These are phyloP conservation scores for Aphidius colemani DNA, from an alignment of 2,888 invertebrate species.

Conservation along the genomic window DNA sequence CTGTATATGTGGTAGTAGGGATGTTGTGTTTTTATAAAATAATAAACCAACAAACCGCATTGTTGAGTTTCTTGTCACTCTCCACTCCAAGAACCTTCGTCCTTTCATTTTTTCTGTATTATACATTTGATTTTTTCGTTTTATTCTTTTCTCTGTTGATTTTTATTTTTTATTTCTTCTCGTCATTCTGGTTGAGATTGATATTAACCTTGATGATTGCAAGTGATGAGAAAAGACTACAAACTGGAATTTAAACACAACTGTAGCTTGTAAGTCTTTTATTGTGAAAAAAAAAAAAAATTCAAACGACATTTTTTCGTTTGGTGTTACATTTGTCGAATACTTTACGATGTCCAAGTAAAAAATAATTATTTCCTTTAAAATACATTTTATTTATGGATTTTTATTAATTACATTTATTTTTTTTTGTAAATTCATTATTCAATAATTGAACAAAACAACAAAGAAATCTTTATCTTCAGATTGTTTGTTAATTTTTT, in stretches of 20 bases:
- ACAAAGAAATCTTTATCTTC: too few species aligned
- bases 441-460: too few species aligned
- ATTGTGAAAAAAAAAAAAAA: conserved; percentile 35
- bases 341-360: conserved; percentile 34
- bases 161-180: conserved; percentile 29
- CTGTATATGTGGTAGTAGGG: conserved; percentile 34
- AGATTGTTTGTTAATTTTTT: too few species aligned
- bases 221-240: conserved; percentile 20
- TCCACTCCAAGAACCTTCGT: background rate
- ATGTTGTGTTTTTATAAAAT: too few species aligned
- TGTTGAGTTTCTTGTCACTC: conserved; percentile 46
- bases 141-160: conserved; percentile 20
- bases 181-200: conserved; percentile 17
- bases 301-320: conserved; percentile 46
- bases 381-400: too few species aligned
- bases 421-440: too few species aligned
- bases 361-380: too few species aligned
- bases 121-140: conserved; percentile 20
- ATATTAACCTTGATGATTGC: conserved; percentile 16
- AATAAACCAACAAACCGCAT: conserved; percentile 37
- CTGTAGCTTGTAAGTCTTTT: conserved; percentile 35
- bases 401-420: too few species aligned
- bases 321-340: conserved; percentile 52
- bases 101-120: conserved; percentile 17
- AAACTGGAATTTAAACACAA: conserved; percentile 43